Base-by-base conservation (phyloP, 1,140 invertebrate species). In the Pogonomyrmex californicus region DNA sequence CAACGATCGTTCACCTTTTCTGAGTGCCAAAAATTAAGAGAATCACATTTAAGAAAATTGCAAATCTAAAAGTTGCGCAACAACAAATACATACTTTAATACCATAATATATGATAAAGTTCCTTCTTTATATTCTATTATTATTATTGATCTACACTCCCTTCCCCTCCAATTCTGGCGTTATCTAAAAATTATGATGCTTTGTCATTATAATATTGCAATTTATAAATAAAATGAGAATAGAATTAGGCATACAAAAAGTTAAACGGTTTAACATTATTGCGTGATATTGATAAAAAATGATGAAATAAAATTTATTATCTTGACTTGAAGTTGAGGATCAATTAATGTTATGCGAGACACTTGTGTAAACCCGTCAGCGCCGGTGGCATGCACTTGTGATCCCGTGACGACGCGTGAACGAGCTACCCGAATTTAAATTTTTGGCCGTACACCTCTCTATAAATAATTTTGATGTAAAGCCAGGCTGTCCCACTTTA, bases 331-430 rank as follows among this genome's bases (percentile, higher is more conserved):
- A 89, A 87, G 62, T 70, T 70, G 81, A 62, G 75, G 86, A 83
- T 71, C 90, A 88, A 93, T 92, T 92, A 90, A 92, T 89, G 77
- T 63, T 88, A 77, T 83, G 88, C 49, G 60, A 86, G 85, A 91
- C 92, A 93, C 92, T 93, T 93, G 92, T 92, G 91, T 88, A 93
- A 93, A 93, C 88, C 33, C 47, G 23, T 65, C 86, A 75, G 65
- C 12, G 77, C 30, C 62, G 68, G 9, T 68, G 65, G 10, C 41
- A 33, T 58, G 63, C 65, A 85, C 79, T 77, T 68, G 86, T 76
- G 77, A 87, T 87, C 10, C 73, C 56, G 62, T 54, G 63, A 70
- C 78, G 47, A 66, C 44, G 10, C 41, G 38, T 56, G 68, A 33
- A 77, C 44, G 36, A 62, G 30, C 47, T 66, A 63, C 5, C 44